Conservation (phyloP, 1,140 invertebrate species). For the Halictus rubicundus region DNA sequence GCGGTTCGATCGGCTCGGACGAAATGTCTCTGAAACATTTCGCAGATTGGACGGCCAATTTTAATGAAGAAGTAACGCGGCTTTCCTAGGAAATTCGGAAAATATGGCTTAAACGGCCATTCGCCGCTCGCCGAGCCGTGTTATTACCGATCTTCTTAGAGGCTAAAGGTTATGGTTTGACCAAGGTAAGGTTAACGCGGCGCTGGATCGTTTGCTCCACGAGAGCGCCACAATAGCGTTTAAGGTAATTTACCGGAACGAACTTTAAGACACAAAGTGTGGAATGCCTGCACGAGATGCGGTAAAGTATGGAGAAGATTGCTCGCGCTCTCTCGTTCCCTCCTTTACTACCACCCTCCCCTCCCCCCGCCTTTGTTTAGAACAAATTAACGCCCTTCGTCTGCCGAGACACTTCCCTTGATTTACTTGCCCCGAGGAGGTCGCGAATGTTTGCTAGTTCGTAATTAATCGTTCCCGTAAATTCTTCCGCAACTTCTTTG, state of each 20-base stretch:
- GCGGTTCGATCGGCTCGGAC: neutral
- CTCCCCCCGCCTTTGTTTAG: no score
- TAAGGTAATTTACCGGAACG: conserved; percentile 58
- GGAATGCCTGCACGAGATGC: conserved; percentile 47
- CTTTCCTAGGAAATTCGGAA: neutral
- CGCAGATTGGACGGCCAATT: neutral
- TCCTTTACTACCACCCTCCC: no score
- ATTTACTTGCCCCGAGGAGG: conserved; percentile 9
- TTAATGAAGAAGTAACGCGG: neutral
- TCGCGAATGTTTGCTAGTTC: conserved; percentile 25
- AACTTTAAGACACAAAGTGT: conserved; percentile 55
- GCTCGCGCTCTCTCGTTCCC: neutral
- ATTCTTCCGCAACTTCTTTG: neutral
- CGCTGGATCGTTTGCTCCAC: conserved; percentile 41
- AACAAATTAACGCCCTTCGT: conserved; percentile 24
- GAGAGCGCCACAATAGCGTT: conserved; percentile 42
- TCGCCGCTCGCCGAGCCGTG: neutral
- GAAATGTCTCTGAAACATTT: neutral
- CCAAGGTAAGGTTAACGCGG: conserved; percentile 48
- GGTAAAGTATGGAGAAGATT: conserved; percentile 28
- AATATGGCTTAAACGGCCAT: neutral
- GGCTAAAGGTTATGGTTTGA: conserved; percentile 45
- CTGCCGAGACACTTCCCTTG: conserved; percentile 8
- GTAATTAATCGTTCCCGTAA: neutral
- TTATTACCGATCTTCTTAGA: conserved; percentile 43